Evolutionary conservation across 2,113 vertebrate species (phyloP).

Genomic region (Myrmecophaga tridactyla): DNA sequence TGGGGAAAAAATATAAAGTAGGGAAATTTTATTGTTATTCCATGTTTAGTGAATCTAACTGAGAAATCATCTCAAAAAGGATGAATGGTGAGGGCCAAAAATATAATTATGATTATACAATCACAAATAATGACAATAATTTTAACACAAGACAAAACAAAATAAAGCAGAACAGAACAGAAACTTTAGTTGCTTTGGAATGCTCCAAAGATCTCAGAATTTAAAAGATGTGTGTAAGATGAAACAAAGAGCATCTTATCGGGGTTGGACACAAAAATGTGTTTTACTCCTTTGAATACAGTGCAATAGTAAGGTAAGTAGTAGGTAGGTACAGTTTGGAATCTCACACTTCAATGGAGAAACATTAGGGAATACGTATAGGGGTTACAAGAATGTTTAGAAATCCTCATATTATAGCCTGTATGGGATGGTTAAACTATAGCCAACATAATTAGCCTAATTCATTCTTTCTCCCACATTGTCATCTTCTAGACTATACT

Average conservation of each 20-base stretch:
- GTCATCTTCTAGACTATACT: neutral
- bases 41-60: neutral
- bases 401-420: neutral
- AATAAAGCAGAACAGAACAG: neutral
- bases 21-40: neutral
- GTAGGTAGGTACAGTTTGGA: neutral
- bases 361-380: neutral
- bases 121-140: neutral
- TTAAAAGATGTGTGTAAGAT: neutral
- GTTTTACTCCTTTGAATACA: neutral
- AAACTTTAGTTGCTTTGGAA: neutral
- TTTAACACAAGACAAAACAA: neutral
- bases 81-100: neutral
- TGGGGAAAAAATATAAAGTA: neutral
- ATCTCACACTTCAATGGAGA: neutral
- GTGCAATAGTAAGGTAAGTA: neutral
- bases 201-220: neutral
- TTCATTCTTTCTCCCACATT: neutral
- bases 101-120: neutral
- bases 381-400: neutral
- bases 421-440: neutral
- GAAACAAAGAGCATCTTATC: neutral
- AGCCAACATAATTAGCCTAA: neutral
- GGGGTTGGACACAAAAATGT: neutral
- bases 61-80: neutral